Conservation (phyloP, 2,888 invertebrate species). For the Leuctra nigra region DNA sequence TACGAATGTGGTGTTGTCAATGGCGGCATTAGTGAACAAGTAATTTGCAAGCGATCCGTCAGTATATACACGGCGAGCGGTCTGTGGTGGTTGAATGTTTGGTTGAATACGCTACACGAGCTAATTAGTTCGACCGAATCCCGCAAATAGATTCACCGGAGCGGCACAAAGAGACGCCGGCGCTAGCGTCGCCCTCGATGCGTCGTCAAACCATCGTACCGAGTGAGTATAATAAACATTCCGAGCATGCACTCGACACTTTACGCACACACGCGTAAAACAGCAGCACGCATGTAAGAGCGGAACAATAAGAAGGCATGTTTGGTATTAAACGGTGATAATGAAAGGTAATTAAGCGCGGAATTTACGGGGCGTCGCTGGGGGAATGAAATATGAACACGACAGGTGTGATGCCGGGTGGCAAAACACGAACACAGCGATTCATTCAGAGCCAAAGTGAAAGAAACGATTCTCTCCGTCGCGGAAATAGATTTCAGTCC, state of each 20-base stretch:
- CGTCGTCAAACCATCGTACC: slow-evolving; percentile 11
- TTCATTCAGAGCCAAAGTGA: not conserved
- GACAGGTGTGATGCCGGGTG: slow-evolving; percentile 11
- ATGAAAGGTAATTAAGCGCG: slow-evolving; percentile 7
- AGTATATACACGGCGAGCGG: not conserved
- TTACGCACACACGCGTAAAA: no score
- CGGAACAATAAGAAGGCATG: slow-evolving; percentile 7
- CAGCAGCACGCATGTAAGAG: not conserved
- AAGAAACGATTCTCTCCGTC: not conserved
- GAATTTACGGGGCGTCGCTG: not conserved
- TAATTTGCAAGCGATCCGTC: not conserved
- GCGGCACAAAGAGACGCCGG: slow-evolving; percentile 18
- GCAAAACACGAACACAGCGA: not conserved
- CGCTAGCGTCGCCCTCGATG: not conserved
- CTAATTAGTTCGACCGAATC: slow-evolving; percentile 19
- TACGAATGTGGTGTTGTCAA: no score
- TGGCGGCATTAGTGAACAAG: no score
- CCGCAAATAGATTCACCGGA: slow-evolving; percentile 18
- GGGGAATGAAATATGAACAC: slow-evolving; percentile 3
- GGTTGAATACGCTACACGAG: slow-evolving; percentile 20
- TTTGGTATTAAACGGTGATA: slow-evolving; percentile 14
- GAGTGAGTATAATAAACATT: not conserved
- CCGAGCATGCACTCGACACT: slow-evolving; percentile 3
- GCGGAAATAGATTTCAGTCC: not conserved
- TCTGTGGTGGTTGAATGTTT: not conserved